Base-by-base conservation (phyloP, 2,113 vertebrate genomes). In the Suricata suricatta region DNA sequence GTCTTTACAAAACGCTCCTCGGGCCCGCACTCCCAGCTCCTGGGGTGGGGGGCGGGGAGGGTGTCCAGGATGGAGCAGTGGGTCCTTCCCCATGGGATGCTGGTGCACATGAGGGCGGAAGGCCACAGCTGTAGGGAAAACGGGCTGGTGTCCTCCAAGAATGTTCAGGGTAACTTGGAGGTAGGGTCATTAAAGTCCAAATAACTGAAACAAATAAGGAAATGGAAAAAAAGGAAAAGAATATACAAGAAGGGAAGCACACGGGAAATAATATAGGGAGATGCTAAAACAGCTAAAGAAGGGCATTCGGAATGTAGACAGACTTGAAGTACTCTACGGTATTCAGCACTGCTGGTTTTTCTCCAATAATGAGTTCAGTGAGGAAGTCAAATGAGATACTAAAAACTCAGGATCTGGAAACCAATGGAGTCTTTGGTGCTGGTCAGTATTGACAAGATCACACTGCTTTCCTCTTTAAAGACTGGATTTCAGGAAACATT, bases 211-310 rank as follows among this genome's bases (percentile, higher is more conserved):
- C 31, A 71, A 96, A 95, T 68, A 96, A 29, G 76, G 93, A 96
- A 97, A 96, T 89, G 38, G 90, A 95, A 96, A 54, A 92, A 60
- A 79, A 87, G n/a, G 25, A 41, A 77, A 88, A 98, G 87, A 97
- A 97, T 97, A 84, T 72, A 96, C 88, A 98, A 98, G 98, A 98
- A 97, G 98, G 93, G 98, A 98, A 98, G 96, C 98, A 98, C 97
- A 96, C 85, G 90, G 96, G 95, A 96, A 98, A 98, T 97, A 97
- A 98, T 94, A 98, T 69, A 97, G 88, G 97, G 96, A 98, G 96
- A 97, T 98, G 98, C 97, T 97, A 97, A 96, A 98, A 96, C 97
- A 96, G 97, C 97, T 97, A 96, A 96, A 98, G 96, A 97, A 97
- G 23, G 83, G 90, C 89, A 91, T 97, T 96, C 97, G 97, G 97